Conservation (phyloP, 2,797 vertebrate genomes). For the Xenops minutus region DNA sequence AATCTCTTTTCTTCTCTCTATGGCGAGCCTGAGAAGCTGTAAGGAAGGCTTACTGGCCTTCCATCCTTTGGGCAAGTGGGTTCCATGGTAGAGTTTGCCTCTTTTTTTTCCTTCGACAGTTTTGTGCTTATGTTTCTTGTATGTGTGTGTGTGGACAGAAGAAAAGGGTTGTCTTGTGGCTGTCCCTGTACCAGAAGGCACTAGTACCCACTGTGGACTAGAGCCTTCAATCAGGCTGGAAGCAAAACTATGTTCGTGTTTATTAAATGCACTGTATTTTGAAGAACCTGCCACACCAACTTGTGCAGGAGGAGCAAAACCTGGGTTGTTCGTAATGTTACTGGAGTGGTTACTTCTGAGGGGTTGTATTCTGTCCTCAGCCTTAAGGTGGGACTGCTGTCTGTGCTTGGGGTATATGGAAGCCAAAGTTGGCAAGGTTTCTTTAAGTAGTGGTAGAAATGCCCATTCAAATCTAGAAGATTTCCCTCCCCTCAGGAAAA, state of each 20-base stretch:
- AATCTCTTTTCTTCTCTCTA: not conserved
- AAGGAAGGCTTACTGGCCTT: not conserved
- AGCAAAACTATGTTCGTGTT: rapidly evolving
- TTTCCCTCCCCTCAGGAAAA: not conserved
- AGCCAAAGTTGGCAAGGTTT: rapidly evolving
- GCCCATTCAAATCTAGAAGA: not conserved
- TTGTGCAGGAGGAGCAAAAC: not conserved
- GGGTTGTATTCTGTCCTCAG: not conserved
- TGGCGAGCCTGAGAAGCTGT: not conserved
- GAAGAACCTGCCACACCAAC: not conserved
- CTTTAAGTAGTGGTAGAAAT: not conserved
- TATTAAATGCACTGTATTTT: not conserved
- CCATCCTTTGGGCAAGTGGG: rapidly evolving
- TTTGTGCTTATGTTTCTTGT: not conserved
- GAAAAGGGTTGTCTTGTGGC: not conserved
- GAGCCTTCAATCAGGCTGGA: not conserved
- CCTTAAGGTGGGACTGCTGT: not conserved
- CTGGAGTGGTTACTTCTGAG: not conserved
- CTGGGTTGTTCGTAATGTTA: not conserved
- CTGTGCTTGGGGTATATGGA: not conserved
- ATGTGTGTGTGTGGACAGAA: not conserved
- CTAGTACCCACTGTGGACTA: not conserved
- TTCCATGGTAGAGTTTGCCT: not conserved
- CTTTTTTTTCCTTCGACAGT: not conserved
- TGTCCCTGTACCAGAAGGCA: not conserved